Percentiles rank a stretch among this genome's conserved stretches.
These are phyloP conservation scores for Stegodyphus mimosarum DNA, from an alignment of 1,140 invertebrate species.

Conservation along the genomic window DNA sequence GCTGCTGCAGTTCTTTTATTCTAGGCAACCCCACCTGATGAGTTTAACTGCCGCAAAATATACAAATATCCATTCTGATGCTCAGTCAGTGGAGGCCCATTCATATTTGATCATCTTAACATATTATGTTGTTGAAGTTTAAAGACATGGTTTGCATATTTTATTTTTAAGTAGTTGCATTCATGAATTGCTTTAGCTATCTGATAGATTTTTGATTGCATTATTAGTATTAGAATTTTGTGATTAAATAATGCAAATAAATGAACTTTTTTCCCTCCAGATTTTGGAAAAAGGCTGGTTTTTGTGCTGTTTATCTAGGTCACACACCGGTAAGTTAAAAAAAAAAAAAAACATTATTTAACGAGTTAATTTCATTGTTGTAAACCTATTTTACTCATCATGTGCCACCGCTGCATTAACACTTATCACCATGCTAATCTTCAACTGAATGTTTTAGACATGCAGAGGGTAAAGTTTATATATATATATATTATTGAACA, in stretches of 20 bases:
- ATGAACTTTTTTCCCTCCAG: background rate
- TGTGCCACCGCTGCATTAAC: too few species aligned
- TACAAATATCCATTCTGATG: too few species aligned
- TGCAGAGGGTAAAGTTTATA: too few species aligned
- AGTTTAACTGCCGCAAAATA: too few species aligned
- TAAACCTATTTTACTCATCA: too few species aligned
- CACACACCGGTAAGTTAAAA: conserved; percentile 69
- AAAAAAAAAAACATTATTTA: too few species aligned
- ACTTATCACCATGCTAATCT: too few species aligned
- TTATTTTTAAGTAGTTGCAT: background rate
- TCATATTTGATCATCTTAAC: background rate
- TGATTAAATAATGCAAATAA: background rate
- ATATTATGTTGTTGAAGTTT: background rate
- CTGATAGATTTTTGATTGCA: background rate
- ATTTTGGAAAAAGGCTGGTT: conserved; percentile 90
- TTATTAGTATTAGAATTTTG: background rate
- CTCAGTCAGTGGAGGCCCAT: background rate
- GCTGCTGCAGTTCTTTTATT: too few species aligned
- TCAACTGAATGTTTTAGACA: too few species aligned
- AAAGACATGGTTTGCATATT: background rate
- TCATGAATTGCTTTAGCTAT: background rate
- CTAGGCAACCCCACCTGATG: too few species aligned
- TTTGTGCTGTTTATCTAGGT: conserved; percentile 92
- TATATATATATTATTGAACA: too few species aligned
- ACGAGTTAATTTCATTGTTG: too few species aligned